Percentiles rank a stretch among this genome's conserved stretches.
Conservation (phyloP, 1,140 invertebrate species). For the Neodiprion fabricii region DNA sequence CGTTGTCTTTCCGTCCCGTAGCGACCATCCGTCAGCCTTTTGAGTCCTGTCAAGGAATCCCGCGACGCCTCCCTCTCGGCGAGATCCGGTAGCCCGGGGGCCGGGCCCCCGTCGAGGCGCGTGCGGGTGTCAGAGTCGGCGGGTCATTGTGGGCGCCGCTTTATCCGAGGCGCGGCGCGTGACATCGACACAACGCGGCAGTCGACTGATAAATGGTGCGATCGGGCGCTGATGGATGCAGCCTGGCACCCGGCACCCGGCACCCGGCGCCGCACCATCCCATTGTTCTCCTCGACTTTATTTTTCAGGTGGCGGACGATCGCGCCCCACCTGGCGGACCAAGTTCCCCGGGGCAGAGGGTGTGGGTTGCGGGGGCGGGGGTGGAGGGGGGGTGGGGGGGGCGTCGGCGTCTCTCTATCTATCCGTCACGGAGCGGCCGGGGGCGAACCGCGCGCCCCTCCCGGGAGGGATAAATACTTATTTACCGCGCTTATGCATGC, state of each 20-base stretch:
- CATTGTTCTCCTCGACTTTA: not conserved
- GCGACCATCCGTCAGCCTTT: conserved; percentile 59
- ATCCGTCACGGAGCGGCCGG: conserved; percentile 46
- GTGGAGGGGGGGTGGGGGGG: conserved; percentile 29
- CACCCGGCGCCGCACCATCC: not conserved
- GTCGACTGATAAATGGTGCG: conserved; percentile 45
- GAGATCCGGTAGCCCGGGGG: not conserved
- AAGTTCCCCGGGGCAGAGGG: not conserved
- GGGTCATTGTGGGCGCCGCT: conserved; percentile 26
- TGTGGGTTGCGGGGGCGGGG: conserved; percentile 20
- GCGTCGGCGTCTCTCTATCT: conserved; percentile 38
- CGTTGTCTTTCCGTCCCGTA: conserved; percentile 55
- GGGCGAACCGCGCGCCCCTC: conserved; percentile 41
- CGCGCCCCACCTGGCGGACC: not conserved
- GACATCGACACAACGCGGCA: conserved; percentile 32
- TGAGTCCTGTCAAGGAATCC: conserved; percentile 47
- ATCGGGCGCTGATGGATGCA: conserved; percentile 41
- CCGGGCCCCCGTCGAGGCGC: conserved; percentile 23
- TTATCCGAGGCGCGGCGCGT: conserved; percentile 11
- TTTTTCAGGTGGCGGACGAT: conserved; percentile 5
- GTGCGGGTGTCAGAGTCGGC: conserved; percentile 25
- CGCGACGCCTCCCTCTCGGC: not conserved
- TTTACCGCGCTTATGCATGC: conserved; percentile 61
- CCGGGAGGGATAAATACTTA: conserved; percentile 63
- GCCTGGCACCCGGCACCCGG: conserved; percentile 10